Evolutionary conservation across 2,888 invertebrate species (phyloP), one percentile per base, ranked within the genome.

Genomic region (Leptopilina syphax): DNA sequence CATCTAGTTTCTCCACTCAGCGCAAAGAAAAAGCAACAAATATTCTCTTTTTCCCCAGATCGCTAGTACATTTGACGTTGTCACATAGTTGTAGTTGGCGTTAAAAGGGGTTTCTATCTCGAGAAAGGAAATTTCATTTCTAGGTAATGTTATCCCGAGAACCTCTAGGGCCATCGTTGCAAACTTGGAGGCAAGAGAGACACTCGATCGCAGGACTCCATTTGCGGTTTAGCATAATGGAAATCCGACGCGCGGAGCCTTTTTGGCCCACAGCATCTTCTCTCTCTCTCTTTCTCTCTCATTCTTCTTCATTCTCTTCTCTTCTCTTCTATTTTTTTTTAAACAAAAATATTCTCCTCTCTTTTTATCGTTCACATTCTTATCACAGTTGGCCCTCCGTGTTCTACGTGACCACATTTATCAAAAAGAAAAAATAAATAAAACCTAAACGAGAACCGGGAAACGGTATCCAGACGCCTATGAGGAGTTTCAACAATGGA

Each of bases 161-260:
- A 89, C 88, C 87, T 86, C 85, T 84, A 84, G 85, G 86, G 87
- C 89, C 88, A 90, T 91, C 90, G 90, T 34, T 90, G 86, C 84
- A 85, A 34, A 79, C 85, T 86, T 85, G 84, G 84, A 85, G 84
- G 85, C 24, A 85, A 84, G 86, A 87, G 88, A 90, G 91, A 91
- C 90, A 92, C 91, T 91, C 90, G 91, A 91, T 91, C 90, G 91
- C 90, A 89, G 90, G 91, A 91, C 91, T 91, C 91, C 91, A 91
- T 91, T 91, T 91, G 91, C 90, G 91, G 91, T 91, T 91, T 91
- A 91, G 91, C 91, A 91, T 91, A 91, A 91, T 91, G 91, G 91
- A 90, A 91, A 91, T 90, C 89, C 88, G 90, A 91, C 90, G 89
- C 90, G 86, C 79, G 80, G 82, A 77, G 84, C 89, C 89, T 88